Evolutionary conservation across 1,140 invertebrate species (phyloP), one percentile per base, ranked within the genome.

Genomic region (Drosophila melanica): DNA sequence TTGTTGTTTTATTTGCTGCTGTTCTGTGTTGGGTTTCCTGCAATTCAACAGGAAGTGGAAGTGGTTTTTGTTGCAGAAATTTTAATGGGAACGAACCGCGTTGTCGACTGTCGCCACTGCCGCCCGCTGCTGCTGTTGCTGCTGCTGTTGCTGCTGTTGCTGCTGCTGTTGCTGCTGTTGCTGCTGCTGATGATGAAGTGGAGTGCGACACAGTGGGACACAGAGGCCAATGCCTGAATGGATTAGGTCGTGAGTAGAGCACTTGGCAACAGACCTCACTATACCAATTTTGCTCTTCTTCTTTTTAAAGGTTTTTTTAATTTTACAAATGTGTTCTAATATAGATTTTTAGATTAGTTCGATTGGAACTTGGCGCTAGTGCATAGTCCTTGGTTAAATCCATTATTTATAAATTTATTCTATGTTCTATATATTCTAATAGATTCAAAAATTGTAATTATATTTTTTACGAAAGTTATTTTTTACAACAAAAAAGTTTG

Each of bases 31-130:
- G 39, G 55, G 77, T 54, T 79, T 84, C 77, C 76, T 73, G 76
- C 54, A 74, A 79, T 70, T 85, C 69, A 80, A 85, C 77, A 80
- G 81, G 81, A 85, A 85, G 65, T 75, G 68, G 64, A 73, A 84
- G 73, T 85, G 81, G 77, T 77, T 77, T 63, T 58, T 67, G 58
- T 73, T 81, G 69, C 45, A 55, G 41, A 76, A 75, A 50, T 75
- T 65, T 48, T 41, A 82, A 65, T 59, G 63, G 48, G 59, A 48
- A 42, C 55, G 39, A 59, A 59, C 55, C 50, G n/a, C 71, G 63
- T 14, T 10, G n/a, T 12, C 27, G 51, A n/a, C 12, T 18, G 4
- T 33, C 11, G 14, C 30, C 14, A 6, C 27, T 2, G 27, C 20
- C 42, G 7, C 14, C 48, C n/a, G 48, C 27, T 14, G 30, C 11